phyloP scores from a whole-genome alignment of 2,797 vertebrate genomes.

The Austrolebias charrua region DNA sequence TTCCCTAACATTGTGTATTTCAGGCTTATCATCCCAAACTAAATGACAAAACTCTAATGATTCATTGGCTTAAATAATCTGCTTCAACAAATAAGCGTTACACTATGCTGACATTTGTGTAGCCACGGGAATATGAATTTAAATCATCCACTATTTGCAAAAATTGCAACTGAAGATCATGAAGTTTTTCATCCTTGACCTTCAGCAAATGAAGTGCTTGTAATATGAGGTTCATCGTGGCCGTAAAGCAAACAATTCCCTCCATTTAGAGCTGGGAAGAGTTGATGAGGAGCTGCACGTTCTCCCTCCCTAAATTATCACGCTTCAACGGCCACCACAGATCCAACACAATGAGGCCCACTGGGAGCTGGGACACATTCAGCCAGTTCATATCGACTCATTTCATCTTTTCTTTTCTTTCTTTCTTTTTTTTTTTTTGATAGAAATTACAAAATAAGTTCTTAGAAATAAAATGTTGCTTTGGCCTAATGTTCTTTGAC shows the following conservation, averaged over 20 bases:
- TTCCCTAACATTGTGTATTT: neutral
- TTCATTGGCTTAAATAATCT: neutral
- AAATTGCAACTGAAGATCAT: constrained; percentile 10
- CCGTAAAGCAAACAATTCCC: constrained; percentile 54
- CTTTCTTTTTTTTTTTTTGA: constrained; percentile 19
- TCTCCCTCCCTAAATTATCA: constrained; percentile 63
- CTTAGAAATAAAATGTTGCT: neutral
- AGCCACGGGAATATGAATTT: constrained; percentile 4
- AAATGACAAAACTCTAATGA: neutral
- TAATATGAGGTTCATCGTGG: constrained; percentile 36
- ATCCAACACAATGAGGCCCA: constrained; percentile 49
- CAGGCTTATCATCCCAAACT: neutral
- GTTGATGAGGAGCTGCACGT: constrained; percentile 65
- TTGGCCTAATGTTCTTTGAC: neutral
- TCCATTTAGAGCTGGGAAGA: constrained; percentile 52
- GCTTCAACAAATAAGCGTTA: neutral
- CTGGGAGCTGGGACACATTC: constrained; percentile 37
- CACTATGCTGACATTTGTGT: constrained; percentile 5
- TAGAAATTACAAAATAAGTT: neutral
- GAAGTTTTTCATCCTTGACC: constrained; percentile 12
- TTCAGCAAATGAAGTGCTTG: constrained; percentile 34
- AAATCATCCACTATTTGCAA: constrained; percentile 14
- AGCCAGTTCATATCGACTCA: constrained; percentile 10
- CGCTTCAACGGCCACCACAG: constrained; percentile 53
- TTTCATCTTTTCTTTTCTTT: too few species aligned